Percentiles rank a stretch among this genome's conserved stretches.
Evolutionary conservation across 2,888 invertebrate genomes (phyloP).

Genomic region (Digitonthophagus gazella): DNA sequence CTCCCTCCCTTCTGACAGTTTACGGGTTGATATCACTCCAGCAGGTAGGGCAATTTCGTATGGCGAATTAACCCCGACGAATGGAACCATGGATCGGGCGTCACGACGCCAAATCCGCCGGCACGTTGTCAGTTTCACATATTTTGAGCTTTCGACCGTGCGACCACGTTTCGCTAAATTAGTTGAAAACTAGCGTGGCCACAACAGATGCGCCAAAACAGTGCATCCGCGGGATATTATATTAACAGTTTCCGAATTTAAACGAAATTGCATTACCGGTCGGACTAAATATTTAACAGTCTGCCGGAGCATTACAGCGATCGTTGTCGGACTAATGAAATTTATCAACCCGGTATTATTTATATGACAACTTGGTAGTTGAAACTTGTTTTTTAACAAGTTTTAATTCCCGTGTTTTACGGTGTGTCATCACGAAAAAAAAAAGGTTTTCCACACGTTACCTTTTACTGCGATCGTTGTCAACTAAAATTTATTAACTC

Average conservation of each 20-base stretch:
- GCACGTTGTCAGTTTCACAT: not conserved
- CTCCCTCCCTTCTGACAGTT: not conserved
- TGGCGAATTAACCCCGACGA: not conserved
- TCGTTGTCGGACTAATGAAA: not conserved
- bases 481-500: too few species aligned
- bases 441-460: too few species aligned
- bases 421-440: too few species aligned
- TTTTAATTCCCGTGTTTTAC: too few species aligned
- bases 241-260: not conserved
- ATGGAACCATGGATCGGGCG: not conserved
- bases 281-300: not conserved
- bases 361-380: too few species aligned
- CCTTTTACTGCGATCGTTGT: too few species aligned
- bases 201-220: not conserved
- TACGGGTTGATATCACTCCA: not conserved
- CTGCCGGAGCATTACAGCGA: not conserved
- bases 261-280: not conserved
- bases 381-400: too few species aligned
- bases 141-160: not conserved
- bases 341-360: not conserved
- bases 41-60: not conserved
- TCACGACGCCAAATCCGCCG: not conserved
- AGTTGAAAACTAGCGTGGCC: not conserved
- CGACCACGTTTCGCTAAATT: not conserved
- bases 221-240: not conserved